A percentile compares a stretch with the other conserved stretches of the same genome.
Evolutionary conservation across 2,888 invertebrate genomes (phyloP).

Genomic region (Sipha maydis): DNA sequence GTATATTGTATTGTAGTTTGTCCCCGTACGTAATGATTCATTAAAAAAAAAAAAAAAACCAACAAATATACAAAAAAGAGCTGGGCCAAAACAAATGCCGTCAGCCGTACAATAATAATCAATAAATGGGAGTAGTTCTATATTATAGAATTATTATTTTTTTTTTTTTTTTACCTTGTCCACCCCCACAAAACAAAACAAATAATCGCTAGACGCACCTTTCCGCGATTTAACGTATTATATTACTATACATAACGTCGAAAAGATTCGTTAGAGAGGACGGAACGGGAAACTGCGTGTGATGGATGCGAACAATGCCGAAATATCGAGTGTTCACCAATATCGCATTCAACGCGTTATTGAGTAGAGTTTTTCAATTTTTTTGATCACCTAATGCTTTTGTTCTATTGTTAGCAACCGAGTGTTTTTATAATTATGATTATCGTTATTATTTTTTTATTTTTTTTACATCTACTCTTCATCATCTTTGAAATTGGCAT

Average conservation of each 20-base stretch:
- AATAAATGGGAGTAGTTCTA: no score
- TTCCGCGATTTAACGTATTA: background rate
- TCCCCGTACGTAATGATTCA: background rate
- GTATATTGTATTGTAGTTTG: background rate
- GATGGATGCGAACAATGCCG: background rate
- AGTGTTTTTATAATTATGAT: background rate
- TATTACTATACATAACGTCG: background rate
- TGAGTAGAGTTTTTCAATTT: background rate
- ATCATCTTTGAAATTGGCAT: background rate
- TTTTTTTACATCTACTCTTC: conserved; percentile 1
- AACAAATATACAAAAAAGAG: background rate
- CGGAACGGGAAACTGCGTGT: background rate
- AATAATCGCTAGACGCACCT: background rate
- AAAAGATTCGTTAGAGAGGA: background rate
- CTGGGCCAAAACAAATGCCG: no score
- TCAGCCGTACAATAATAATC: no score
- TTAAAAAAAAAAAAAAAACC: background rate
- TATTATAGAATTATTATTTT: no score
- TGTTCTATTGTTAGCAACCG: conserved; percentile 3
- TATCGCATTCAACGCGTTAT: background rate
- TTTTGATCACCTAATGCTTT: conserved; percentile 10
- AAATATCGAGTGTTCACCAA: background rate
- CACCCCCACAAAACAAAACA: no score
- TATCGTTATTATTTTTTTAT: background rate
- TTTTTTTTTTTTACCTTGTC: no score